Conservation (phyloP, 2,113 vertebrate genomes). For the Syngnathus floridae region DNA sequence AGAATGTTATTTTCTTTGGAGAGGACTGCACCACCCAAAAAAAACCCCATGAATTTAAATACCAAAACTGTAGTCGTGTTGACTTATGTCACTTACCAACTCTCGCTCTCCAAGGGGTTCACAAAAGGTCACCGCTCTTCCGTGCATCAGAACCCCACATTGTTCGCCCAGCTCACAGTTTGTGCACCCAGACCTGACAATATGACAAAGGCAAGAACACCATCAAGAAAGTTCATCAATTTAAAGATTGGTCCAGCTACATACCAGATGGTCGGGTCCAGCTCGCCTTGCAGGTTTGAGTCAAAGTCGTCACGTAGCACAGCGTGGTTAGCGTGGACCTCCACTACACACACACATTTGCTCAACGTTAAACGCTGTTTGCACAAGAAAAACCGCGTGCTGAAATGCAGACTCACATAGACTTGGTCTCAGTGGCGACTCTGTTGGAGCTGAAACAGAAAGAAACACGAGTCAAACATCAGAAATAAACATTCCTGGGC, state of each 20-base stretch:
- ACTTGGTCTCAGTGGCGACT: constrained; percentile 81
- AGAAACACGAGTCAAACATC: constrained; percentile 15
- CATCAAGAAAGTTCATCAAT: not conserved
- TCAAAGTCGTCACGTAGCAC: constrained; percentile 95
- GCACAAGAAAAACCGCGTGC: not conserved
- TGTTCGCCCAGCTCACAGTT: constrained; percentile 86
- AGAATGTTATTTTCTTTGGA: not conserved
- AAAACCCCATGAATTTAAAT: no score
- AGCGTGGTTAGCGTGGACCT: constrained; percentile 85
- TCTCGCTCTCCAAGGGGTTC: constrained; percentile 89
- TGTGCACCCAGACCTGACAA: constrained; percentile 81
- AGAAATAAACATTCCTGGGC: not conserved
- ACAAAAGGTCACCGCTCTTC: constrained; percentile 86
- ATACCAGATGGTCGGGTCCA: constrained; percentile 89
- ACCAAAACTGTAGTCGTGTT: constrained; percentile 31
- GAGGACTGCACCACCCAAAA: not conserved
- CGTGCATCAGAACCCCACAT: constrained; percentile 88
- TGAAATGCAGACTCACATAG: constrained; percentile 74
- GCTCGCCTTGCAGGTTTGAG: constrained; percentile 80
- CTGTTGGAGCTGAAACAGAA: constrained; percentile 81
- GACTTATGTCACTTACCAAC: constrained; percentile 75
- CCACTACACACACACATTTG: constrained; percentile 69
- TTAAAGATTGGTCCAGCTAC: constrained; percentile 25
- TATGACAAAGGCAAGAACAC: not conserved
- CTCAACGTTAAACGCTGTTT: constrained; percentile 16